phyloP scores from a whole-genome alignment of 2,113 vertebrate genomes.

The Heterochromis multidens region DNA sequence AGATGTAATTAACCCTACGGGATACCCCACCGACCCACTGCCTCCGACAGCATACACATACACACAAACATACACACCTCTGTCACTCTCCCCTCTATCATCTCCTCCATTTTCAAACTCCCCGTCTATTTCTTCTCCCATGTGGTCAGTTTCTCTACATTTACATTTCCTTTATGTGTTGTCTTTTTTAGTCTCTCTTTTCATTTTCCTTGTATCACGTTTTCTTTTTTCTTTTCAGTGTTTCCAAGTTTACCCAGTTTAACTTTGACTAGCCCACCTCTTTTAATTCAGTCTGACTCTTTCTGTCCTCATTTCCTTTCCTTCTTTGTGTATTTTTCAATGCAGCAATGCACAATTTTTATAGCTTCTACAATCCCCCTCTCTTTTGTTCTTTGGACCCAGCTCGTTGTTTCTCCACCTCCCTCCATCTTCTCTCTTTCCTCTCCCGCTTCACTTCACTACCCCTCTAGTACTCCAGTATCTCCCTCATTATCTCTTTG shows the following conservation, averaged over 20 bases:
- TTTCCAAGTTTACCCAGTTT: not conserved
- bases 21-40: slow-evolving; percentile 29
- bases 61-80: slow-evolving; percentile 4
- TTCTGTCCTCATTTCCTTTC: not conserved
- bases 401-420: not conserved
- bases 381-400: not conserved
- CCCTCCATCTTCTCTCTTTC: not conserved
- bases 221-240: not conserved
- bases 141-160: not conserved
- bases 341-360: not conserved
- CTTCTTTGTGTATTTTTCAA: not conserved
- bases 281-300: not conserved
- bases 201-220: not conserved
- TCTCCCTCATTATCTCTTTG: not conserved
- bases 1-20: slow-evolving; percentile 77
- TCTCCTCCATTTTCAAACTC: not conserved
- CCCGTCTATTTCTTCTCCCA: not conserved
- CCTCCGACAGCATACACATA: not conserved
- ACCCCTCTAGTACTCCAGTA: not conserved
- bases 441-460: not conserved
- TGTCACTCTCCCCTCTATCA: not conserved
- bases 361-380: not conserved
- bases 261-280: not conserved
- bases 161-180: not conserved
- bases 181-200: not conserved